Conservation (phyloP, 2,888 invertebrate genomes). For the Mythimna vitellina region DNA sequence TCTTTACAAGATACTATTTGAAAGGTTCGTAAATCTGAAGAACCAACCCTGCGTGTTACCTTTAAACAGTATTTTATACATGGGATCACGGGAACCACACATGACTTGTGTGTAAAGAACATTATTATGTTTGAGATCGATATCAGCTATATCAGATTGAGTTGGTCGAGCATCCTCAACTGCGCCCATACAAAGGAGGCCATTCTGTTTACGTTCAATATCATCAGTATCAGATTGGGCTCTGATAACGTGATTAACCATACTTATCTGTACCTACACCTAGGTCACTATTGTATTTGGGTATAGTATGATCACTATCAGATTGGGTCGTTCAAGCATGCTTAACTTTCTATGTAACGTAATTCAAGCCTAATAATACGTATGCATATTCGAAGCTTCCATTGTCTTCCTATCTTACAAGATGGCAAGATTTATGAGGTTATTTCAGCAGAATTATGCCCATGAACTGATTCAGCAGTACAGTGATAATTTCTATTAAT, state of each 20-base stretch:
- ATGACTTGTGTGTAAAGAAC: not conserved
- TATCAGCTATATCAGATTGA: not conserved
- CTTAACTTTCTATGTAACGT: not conserved
- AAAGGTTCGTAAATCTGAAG: not conserved
- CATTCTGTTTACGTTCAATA: constrained; percentile 4
- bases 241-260: not conserved
- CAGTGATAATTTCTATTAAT: no score
- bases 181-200: constrained; percentile 5
- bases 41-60: not conserved
- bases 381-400: not conserved
- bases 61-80: not conserved
- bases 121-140: not conserved
- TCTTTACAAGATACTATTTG: no score
- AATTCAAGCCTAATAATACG: constrained; percentile 10
- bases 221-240: constrained; percentile 3
- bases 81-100: not conserved
- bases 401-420: constrained; percentile 15
- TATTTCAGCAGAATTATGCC: not conserved
- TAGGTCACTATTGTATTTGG: not conserved
- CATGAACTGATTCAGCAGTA: not conserved
- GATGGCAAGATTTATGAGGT: not conserved
- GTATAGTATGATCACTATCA: not conserved
- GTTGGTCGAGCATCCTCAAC: constrained; percentile 6
- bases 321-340: constrained; percentile 7
- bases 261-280: not conserved